Base-by-base conservation (phyloP, 2,113 vertebrate species). In the Cottus gobio region DNA sequence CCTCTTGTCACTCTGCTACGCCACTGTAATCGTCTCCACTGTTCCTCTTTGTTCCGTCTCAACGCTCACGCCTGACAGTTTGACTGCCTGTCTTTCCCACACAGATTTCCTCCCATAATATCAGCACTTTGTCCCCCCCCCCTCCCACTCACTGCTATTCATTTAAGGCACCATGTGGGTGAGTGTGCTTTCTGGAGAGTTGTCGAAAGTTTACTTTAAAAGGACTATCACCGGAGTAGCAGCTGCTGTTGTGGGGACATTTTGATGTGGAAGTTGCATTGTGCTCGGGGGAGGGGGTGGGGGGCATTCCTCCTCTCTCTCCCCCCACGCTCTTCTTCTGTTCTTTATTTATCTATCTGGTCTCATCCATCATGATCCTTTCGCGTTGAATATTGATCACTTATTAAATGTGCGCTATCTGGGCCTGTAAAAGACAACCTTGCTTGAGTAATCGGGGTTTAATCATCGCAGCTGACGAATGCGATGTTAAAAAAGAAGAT, bases 191-290 rank as follows among this genome's bases (percentile, higher is more conserved):
- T 83, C 36, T 75, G 83, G 73, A 83, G 84, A 92, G 77, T 93
- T 92, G 85, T 54, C 36, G 79, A 91, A 94, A 94, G 89, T 94
- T 95, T 90, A 91, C 92, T 94, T 94, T 91, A 79, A 90, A 54
- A 85, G 75, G 80, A 90, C 75, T 56, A 84, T 84, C 71, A 84
- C 65, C 60, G 77, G 81, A 82, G 80, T 28, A 91, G 91, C 92
- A 92, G 92, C 90, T 93, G 93, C 81, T 93, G 87, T 89, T 88
- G 75, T 73, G 67, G 52, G 93, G 92, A 93, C 90, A 93, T 92
- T 89, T 87, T 88, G 84, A 93, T 90, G 86, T 67, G 66, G 83
- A 85, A 88, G 86, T 83, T 48, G 72, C 80, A 92, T 91, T 87
- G 88, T 90, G 84, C 86, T 85, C 72, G n/a, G 78, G 79, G n/a